A percentile compares a stretch with the other conserved stretches of the same genome.
These are phyloP conservation scores for Lamellibrachia columna DNA, from an alignment of 2,888 invertebrate species.

Conservation along the genomic window DNA sequence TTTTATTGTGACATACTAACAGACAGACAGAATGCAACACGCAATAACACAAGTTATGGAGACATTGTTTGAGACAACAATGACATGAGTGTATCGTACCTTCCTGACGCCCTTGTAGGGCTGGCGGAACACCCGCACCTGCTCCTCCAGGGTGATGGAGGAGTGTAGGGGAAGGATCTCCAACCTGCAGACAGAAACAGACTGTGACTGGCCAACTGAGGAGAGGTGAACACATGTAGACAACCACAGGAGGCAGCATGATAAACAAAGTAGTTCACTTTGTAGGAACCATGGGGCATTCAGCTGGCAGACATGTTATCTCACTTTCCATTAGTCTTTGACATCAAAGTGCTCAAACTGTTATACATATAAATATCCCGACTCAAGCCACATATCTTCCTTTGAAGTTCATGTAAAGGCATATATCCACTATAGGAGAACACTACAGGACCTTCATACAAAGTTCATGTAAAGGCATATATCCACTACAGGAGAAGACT, in stretches of 20 bases:
- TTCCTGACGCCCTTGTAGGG: slow-evolving; percentile 78
- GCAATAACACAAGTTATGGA: neutral
- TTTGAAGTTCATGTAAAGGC: neutral
- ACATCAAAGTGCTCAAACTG: neutral
- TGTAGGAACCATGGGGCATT: no score
- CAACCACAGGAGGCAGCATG: neutral
- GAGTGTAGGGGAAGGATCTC: slow-evolving; percentile 70
- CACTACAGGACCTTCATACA: no score
- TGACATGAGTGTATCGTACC: slow-evolving; percentile 45
- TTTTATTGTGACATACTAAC: no score
- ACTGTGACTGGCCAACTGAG: no score
- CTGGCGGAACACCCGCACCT: slow-evolving; percentile 72
- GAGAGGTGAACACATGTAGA: neutral
- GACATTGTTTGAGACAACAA: neutral
- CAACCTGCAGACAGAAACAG: slow-evolving; percentile 44
- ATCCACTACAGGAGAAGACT: no score
- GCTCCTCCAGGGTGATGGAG: slow-evolving; percentile 81
- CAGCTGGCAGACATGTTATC: neutral
- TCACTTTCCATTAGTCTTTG: neutral
- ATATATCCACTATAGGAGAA: no score
- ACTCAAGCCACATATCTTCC: neutral
- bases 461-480: no score
- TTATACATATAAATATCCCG: neutral
- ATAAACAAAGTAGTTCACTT: neutral
- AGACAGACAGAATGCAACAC: no score